Percentiles rank a stretch among this genome's conserved stretches.
Conservation (phyloP, 2,888 invertebrate genomes). For the Bombyx huttoni region DNA sequence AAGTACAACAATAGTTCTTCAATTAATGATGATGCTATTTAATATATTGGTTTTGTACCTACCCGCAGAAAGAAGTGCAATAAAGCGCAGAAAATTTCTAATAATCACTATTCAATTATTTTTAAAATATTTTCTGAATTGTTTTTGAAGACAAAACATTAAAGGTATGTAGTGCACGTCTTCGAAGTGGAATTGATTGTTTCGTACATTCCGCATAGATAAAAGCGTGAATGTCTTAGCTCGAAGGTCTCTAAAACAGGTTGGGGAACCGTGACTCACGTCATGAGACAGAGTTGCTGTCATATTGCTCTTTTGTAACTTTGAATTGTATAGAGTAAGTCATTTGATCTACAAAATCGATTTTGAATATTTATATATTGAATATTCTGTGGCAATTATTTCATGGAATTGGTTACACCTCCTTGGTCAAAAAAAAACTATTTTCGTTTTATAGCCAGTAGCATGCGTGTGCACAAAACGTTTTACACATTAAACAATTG, state of each 20-base stretch:
- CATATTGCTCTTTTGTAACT: neutral
- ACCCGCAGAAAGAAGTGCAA: too few species aligned
- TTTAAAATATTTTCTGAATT: neutral
- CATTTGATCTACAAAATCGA: neutral
- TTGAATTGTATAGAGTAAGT: neutral
- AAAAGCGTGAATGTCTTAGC: conserved; percentile 3
- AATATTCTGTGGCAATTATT: neutral
- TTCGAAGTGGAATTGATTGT: neutral
- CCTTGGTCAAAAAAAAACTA: neutral
- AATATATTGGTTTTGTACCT: too few species aligned
- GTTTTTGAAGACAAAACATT: neutral
- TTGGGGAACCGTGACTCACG: conserved; percentile 1
- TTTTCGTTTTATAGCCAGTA: neutral
- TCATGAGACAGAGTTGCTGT: neutral
- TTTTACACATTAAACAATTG: neutral
- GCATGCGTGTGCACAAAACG: neutral
- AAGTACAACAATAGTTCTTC: too few species aligned
- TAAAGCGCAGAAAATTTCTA: too few species aligned
- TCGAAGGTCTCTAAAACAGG: conserved; percentile 4
- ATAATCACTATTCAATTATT: neutral
- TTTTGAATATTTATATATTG: neutral
- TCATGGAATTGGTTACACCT: neutral
- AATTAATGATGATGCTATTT: too few species aligned
- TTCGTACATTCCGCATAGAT: conserved; percentile 1
- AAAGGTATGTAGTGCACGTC: neutral